Evolutionary conservation across 2,888 invertebrate species (phyloP).

Genomic region (Xylophagus ater): DNA sequence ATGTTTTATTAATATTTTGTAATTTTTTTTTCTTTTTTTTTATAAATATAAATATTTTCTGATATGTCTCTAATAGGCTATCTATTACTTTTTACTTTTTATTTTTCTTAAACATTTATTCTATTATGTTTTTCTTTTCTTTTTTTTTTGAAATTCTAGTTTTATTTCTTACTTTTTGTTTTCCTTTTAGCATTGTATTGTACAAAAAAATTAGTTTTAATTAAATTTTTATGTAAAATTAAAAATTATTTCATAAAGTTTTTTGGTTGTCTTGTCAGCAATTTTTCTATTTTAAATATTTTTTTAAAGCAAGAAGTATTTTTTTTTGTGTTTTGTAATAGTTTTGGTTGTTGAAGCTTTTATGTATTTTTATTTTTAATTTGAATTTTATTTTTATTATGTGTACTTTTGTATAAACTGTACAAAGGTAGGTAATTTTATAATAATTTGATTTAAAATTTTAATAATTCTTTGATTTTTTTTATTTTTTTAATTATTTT

Average conservation of each 20-base stretch:
- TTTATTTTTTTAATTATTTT: slow-evolving; percentile 2
- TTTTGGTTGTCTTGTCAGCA: neutral
- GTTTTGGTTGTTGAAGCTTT: neutral
- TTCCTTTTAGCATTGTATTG: neutral
- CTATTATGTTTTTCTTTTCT: slow-evolving; percentile 1
- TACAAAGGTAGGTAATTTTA: neutral
- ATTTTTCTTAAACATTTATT: neutral
- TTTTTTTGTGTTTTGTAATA: neutral
- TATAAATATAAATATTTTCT: slow-evolving; percentile 7
- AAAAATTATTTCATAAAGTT: neutral
- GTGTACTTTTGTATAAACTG: neutral
- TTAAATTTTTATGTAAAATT: neutral
- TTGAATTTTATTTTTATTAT: neutral
- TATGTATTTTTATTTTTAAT: neutral
- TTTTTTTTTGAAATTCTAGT: neutral
- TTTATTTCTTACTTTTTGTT: neutral
- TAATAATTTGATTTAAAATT: neutral
- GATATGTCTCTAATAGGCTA: slow-evolving; percentile 14
- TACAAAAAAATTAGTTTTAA: neutral
- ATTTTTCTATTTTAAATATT: slow-evolving; percentile 4
- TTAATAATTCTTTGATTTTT: neutral
- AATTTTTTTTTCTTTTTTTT: neutral
- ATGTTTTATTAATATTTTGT: no score
- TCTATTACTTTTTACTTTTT: slow-evolving; percentile 3
- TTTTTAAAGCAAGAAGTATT: neutral